Evolutionary conservation across 2,113 vertebrate genomes (phyloP).

Genomic region (Oncorhynchus mykiss): DNA sequence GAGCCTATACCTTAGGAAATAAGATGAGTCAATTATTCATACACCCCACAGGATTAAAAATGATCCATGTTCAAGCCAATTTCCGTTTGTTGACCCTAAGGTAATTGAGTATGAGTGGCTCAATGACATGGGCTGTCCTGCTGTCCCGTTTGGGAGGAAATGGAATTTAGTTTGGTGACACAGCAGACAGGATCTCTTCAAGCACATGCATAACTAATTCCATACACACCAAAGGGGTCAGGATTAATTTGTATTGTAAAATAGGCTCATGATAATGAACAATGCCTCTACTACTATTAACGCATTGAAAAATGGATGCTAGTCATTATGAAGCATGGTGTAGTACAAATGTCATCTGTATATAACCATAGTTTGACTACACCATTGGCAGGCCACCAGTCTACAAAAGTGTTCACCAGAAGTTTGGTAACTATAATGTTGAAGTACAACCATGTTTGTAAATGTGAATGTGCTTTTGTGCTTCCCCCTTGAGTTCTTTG

Average conservation of each 20-base stretch:
- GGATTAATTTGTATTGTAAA: conserved; percentile 45
- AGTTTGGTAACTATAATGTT: too few species aligned
- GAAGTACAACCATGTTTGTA: too few species aligned
- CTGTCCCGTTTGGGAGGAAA: conserved; percentile 33
- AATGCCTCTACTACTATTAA: conserved; percentile 7
- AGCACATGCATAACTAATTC: conserved; percentile 21
- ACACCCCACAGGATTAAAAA: conserved; percentile 33
- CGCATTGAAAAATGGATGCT: neutral
- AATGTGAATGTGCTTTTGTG: too few species aligned
- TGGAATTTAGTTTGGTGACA: conserved; percentile 44
- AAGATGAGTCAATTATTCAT: conserved; percentile 44
- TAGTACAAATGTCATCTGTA: neutral
- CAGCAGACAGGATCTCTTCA: conserved; percentile 35
- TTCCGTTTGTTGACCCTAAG: conserved; percentile 31
- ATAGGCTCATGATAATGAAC: conserved; percentile 32
- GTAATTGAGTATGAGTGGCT: conserved; percentile 46
- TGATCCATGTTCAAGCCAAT: conserved; percentile 40
- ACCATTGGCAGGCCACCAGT: neutral
- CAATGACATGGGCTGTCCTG: conserved; percentile 32
- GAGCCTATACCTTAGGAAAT: conserved; percentile 17
- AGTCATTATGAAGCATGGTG: neutral
- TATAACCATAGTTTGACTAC: neutral
- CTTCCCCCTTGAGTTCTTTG: too few species aligned
- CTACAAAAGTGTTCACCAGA: too few species aligned
- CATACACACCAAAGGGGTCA: conserved; percentile 8